Percentiles rank a stretch among this genome's conserved stretches.
Conservation (phyloP, 2,888 invertebrate genomes). For the Nomada flava region DNA sequence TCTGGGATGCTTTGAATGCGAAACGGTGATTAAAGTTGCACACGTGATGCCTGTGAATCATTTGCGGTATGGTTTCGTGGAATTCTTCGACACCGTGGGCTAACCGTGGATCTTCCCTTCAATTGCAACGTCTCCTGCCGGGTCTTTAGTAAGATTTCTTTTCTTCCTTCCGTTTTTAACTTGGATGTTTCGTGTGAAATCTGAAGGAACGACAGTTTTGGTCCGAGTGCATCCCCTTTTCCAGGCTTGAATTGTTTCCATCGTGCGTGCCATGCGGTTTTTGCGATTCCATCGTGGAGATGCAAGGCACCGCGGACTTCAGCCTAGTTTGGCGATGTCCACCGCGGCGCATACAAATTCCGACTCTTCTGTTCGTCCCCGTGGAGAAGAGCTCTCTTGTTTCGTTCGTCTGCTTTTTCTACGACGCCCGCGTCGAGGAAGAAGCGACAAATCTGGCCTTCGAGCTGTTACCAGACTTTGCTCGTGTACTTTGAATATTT, state of each 20-base stretch:
- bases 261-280: conserved; percentile 62
- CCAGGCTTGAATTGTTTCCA: conserved; percentile 49
- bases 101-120: background rate
- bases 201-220: conserved; percentile 23
- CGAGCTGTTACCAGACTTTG: background rate
- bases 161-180: background rate
- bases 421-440: conserved; percentile 5
- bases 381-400: conserved; percentile 10
- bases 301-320: conserved; percentile 73
- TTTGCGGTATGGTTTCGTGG: conserved; percentile 15
- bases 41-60: conserved; percentile 51
- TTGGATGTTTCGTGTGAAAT: background rate
- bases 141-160: background rate
- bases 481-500: background rate
- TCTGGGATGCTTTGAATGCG: conserved; percentile 51
- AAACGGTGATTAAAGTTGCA: conserved; percentile 55
- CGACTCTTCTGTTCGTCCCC: conserved; percentile 54
- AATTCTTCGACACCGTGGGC: conserved; percentile 8
- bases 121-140: background rate
- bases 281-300: conserved; percentile 66
- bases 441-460: conserved; percentile 20
- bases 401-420: conserved; percentile 31
- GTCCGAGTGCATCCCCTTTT: conserved; percentile 35
- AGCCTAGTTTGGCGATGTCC: conserved; percentile 78
- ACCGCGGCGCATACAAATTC: conserved; percentile 75